Conservation (phyloP, 2,113 vertebrate species). For the Gavialis gangeticus region DNA sequence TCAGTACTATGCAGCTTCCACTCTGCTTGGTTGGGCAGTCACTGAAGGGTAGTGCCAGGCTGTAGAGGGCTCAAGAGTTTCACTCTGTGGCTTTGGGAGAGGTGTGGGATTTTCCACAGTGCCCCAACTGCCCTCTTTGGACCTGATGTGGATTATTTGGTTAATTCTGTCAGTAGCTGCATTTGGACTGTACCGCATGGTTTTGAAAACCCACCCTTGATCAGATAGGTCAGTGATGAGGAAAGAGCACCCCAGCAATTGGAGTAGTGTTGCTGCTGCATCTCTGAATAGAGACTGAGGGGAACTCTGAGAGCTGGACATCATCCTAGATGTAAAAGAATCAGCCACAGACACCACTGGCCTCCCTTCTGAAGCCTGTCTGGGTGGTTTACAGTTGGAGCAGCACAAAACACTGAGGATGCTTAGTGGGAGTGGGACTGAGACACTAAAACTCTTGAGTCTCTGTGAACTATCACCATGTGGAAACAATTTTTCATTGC, state of each 20-base stretch:
- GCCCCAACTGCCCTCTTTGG: background rate
- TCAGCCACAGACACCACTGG: background rate
- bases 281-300: background rate
- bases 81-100: background rate
- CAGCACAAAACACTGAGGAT: background rate
- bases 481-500: background rate
- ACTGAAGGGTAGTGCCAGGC: background rate
- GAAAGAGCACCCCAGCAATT: background rate
- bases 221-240: background rate
- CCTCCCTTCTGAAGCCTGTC: background rate
- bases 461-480: background rate
- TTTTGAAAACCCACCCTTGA: background rate
- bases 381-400: background rate
- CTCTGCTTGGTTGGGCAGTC: background rate
- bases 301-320: background rate
- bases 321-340: background rate
- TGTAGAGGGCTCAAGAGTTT: background rate
- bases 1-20: background rate
- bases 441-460: background rate
- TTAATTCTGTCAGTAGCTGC: background rate
- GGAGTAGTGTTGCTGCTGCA: too few species aligned
- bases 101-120: background rate
- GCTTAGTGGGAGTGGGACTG: background rate
- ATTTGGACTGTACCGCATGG: background rate
- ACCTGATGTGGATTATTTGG: background rate